Evolutionary conservation across 2,888 invertebrate species (phyloP).

Genomic region (Molorchus minor): DNA sequence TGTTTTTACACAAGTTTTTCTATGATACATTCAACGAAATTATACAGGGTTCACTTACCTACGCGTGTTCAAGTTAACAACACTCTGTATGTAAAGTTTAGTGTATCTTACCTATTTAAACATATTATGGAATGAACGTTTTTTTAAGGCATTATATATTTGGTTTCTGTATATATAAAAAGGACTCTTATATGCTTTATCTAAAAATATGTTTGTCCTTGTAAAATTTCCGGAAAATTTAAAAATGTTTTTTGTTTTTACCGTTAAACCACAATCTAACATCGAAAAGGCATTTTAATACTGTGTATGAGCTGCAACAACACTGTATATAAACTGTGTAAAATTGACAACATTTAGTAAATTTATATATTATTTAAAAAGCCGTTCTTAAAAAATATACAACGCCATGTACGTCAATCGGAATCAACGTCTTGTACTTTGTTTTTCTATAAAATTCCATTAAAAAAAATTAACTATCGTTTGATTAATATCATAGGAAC

Average conservation of each 20-base stretch:
- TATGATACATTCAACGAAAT: conserved; percentile 29
- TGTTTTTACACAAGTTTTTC: conserved; percentile 36
- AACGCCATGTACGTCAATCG: conserved; percentile 5
- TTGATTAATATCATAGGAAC: conserved; percentile 39
- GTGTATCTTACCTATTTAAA: conserved; percentile 3
- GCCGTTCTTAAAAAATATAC: background rate
- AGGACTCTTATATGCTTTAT: conserved; percentile 14
- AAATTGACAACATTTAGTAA: conserved; percentile 22
- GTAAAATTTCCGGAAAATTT: background rate
- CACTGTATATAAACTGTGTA: conserved; percentile 18
- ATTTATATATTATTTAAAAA: conserved; percentile 2
- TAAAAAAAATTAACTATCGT: conserved; percentile 6
- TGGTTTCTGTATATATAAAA: background rate
- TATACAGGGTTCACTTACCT: background rate
- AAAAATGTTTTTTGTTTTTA: background rate
- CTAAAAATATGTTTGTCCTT: conserved; percentile 22
- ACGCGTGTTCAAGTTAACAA: background rate
- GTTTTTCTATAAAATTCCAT: background rate
- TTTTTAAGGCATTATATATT: background rate
- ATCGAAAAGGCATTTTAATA: conserved; percentile 22
- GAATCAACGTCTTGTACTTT: conserved; percentile 4
- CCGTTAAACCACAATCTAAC: conserved; percentile 3
- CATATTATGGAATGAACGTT: background rate
- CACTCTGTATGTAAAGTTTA: conserved; percentile 1
- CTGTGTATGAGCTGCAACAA: conserved; percentile 24